Conservation (phyloP, 2,888 invertebrate species). For the Neoaliturus tenellus region DNA sequence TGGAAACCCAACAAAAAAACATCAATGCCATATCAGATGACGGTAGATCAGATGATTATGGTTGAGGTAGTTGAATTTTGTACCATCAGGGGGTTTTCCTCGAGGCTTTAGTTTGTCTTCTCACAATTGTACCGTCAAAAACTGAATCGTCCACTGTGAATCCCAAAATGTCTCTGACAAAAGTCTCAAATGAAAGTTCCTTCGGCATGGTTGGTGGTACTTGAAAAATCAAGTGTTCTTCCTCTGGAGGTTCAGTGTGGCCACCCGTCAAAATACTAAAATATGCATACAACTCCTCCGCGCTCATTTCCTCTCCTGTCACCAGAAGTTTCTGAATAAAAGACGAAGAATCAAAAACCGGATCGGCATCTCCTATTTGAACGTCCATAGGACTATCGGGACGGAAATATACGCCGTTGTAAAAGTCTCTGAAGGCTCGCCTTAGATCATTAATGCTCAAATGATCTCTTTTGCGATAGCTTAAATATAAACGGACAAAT, state of each 20-base stretch:
- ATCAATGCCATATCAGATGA: no score
- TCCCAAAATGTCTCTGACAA: neutral
- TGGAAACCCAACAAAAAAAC: no score
- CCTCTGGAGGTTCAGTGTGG: neutral
- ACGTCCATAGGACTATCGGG: neutral
- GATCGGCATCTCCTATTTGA: neutral
- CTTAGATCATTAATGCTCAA: neutral
- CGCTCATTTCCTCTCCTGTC: neutral
- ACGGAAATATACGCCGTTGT: neutral
- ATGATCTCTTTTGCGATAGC: neutral
- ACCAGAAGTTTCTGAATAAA: neutral
- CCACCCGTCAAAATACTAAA: neutral
- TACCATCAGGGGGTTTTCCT: no score
- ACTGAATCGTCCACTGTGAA: neutral
- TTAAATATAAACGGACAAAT: neutral
- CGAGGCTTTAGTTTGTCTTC: no score
- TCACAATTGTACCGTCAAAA: no score
- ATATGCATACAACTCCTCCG: neutral
- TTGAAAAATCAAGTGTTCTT: neutral
- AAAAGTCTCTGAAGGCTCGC: neutral
- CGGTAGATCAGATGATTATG: no score
- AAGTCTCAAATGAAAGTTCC: neutral
- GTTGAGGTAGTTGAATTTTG: no score
- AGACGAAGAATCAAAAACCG: neutral
- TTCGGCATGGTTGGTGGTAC: neutral